Percentiles rank a stretch among this genome's conserved stretches.
phyloP scores from a whole-genome alignment of 2,888 invertebrate species.

The Euproctis similis region DNA sequence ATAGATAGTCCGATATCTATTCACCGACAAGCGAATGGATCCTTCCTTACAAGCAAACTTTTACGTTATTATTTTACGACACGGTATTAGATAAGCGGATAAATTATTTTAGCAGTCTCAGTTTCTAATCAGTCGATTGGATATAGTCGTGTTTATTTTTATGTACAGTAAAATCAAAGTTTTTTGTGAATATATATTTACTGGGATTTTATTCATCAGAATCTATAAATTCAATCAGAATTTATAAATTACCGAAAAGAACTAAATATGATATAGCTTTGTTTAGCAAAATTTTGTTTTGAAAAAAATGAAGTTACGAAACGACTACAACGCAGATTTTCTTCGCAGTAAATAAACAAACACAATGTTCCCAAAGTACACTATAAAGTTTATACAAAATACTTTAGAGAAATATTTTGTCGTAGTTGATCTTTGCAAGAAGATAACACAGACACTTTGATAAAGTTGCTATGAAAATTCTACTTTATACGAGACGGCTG shows the following conservation, averaged over 20 bases:
- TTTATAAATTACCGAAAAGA: too few species aligned
- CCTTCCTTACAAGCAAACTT: conserved; percentile 7
- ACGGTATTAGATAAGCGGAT: conserved; percentile 1
- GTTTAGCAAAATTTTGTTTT: too few species aligned
- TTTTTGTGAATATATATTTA: too few species aligned
- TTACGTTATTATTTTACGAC: conserved; percentile 6
- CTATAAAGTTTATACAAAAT: conserved; percentile 10
- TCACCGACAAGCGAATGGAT: conserved; percentile 16
- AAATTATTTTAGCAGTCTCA: neutral
- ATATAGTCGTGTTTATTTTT: too few species aligned
- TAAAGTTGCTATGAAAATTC: conserved; percentile 5
- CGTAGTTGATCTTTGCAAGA: conserved; percentile 2
- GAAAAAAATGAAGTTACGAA: too few species aligned
- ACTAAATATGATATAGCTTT: too few species aligned
- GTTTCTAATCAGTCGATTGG: neutral
- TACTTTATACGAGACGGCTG: neutral
- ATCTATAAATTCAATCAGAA: too few species aligned
- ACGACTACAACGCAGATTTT: too few species aligned
- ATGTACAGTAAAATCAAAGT: too few species aligned
- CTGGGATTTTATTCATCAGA: too few species aligned
- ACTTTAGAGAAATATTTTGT: conserved; percentile 3
- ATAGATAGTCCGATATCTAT: conserved; percentile 12
- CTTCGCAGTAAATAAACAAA: too few species aligned
- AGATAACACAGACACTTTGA: conserved; percentile 10
- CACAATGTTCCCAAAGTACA: too few species aligned